A percentile compares a stretch with the other conserved stretches of the same genome.
phyloP scores from a whole-genome alignment of 2,797 vertebrate genomes.

The Sparus aurata region DNA sequence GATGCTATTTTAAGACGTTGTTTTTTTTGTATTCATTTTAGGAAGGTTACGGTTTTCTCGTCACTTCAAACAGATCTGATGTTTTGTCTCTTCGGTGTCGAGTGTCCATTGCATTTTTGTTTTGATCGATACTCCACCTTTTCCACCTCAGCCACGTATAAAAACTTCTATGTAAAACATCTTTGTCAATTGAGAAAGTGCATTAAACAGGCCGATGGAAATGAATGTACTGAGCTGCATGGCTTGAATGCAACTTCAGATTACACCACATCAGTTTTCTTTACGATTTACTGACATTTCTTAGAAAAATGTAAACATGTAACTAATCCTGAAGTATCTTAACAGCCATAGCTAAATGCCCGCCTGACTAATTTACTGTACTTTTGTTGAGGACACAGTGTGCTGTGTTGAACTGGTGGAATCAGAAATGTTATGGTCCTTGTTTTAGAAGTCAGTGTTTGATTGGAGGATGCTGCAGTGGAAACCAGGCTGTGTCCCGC shows the following conservation, averaged over 20 bases:
- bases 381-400: not conserved
- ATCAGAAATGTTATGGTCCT: too few species aligned
- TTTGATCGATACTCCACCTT: too few species aligned
- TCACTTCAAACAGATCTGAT: too few species aligned
- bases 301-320: too few species aligned
- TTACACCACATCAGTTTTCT: not conserved
- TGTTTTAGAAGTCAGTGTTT: not conserved
- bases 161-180: not conserved
- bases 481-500: constrained; percentile 20
- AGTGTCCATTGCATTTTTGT: too few species aligned
- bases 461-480: not conserved
- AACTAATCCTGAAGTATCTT: not conserved
- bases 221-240: not conserved
- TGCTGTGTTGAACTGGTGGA: not conserved
- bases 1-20: too few species aligned
- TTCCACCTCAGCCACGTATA: not conserved
- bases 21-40: too few species aligned
- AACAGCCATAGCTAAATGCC: too few species aligned
- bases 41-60: too few species aligned
- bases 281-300: not conserved
- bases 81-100: too few species aligned
- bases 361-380: too few species aligned
- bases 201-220: not conserved
- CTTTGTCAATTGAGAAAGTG: not conserved
- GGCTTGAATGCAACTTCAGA: too few species aligned